A percentile compares a stretch with the other conserved stretches of the same genome.
These are phyloP conservation scores for Melanerpes formicivorus DNA, from an alignment of 2,113 vertebrate genomes.

Conservation along the genomic window DNA sequence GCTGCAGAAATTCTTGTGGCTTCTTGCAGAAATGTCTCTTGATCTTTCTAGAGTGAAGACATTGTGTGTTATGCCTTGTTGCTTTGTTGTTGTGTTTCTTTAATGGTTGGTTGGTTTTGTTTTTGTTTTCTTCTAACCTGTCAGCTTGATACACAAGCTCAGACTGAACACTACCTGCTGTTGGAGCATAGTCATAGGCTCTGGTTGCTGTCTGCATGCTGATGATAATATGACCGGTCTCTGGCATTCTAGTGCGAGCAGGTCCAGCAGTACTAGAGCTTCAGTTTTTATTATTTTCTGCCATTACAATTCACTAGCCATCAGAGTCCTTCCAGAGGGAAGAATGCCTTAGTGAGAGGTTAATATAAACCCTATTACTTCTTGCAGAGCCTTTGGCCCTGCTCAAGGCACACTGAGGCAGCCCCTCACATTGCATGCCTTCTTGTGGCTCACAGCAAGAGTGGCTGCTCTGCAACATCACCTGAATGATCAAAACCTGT, in stretches of 20 bases:
- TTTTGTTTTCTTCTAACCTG: neutral
- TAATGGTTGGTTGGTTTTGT: neutral
- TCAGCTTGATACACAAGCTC: neutral
- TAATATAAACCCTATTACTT: accelerated
- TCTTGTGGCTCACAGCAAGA: neutral
- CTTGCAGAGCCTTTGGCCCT: neutral
- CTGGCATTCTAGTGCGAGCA: neutral
- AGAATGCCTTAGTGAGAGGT: neutral
- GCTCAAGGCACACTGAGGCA: accelerated
- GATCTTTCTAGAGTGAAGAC: neutral
- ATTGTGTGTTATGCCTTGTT: too few relatives aligned
- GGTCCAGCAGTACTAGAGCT: neutral
- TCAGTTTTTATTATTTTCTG: neutral
- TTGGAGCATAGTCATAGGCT: accelerated
- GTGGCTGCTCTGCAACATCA: accelerated
- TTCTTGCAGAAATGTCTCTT: neutral
- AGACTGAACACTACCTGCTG: neutral
- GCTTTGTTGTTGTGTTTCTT: too few relatives aligned
- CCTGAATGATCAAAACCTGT: too few relatives aligned
- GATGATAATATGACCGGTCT: neutral
- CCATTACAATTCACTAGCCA: neutral
- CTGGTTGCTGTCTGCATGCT: neutral
- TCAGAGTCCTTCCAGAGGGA: neutral
- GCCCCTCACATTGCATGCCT: neutral
- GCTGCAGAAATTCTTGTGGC: neutral